Evolutionary conservation across 2,888 invertebrate species (phyloP).

Genomic region (Rutpela maculata): DNA sequence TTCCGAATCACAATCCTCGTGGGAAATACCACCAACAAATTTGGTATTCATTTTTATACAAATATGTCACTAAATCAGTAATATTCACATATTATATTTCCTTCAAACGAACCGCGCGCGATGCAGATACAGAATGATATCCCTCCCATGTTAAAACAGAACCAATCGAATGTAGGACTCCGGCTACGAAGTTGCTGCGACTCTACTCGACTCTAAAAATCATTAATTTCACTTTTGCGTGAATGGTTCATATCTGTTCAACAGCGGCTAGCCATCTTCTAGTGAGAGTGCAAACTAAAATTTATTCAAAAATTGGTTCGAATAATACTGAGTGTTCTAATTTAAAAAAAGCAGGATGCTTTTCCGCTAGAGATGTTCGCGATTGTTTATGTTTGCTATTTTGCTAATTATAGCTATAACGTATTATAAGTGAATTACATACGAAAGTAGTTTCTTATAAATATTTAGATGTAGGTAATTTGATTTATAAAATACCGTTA

Average conservation of each 20-base stretch:
- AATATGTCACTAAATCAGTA: slow-evolving; percentile 58
- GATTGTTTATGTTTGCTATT: no score
- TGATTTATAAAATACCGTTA: no score
- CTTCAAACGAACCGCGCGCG: slow-evolving; percentile 61
- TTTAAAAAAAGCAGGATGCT: no score
- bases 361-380: no score
- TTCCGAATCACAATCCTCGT: slow-evolving; percentile 74
- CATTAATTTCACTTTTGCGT: slow-evolving; percentile 66
- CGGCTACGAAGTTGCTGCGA: slow-evolving; percentile 44
- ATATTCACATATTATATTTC: slow-evolving; percentile 50
- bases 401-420: no score
- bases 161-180: slow-evolving; percentile 48
- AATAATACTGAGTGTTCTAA: no score
- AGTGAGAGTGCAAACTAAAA: slow-evolving; percentile 10
- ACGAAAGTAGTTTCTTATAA: no score
- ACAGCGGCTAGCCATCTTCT: background rate
- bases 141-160: slow-evolving; percentile 60
- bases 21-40: slow-evolving; percentile 77
- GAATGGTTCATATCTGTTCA: background rate
- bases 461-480: no score
- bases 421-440: no score
- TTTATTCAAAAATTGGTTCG: background rate
- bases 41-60: slow-evolving; percentile 77
- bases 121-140: slow-evolving; percentile 60
- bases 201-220: slow-evolving; percentile 52